Evolutionary conservation across 2,113 vertebrate species (phyloP).

Genomic region (Grammomys surdaster): DNA sequence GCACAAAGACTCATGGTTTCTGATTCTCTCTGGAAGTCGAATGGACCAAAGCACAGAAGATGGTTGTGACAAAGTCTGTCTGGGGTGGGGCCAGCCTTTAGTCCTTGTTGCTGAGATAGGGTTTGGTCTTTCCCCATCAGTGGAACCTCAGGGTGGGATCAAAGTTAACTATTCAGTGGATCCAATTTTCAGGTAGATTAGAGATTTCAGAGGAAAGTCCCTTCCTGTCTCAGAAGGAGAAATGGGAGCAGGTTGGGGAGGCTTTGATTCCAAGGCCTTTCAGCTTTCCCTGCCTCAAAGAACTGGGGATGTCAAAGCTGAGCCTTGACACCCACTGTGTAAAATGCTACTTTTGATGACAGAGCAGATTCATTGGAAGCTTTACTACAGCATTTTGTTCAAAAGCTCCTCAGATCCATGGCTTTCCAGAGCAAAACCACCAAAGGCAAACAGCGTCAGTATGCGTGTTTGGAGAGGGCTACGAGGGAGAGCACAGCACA

Average conservation of each 20-base stretch:
- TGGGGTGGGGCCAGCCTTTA: not conserved
- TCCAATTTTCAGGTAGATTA: not conserved
- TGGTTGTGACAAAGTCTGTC: not conserved
- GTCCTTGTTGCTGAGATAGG: not conserved
- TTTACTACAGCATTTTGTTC: constrained; percentile 2
- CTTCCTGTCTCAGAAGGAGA: not conserved
- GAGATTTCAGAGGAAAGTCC: constrained; percentile 16
- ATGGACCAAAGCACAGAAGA: not conserved
- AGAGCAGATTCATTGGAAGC: not conserved
- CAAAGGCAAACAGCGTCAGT: constrained; percentile 39
- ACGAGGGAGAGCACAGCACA: not conserved
- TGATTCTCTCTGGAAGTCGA: not conserved
- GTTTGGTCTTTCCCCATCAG: not conserved
- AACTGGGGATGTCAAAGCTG: not conserved
- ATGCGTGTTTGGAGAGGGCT: not conserved
- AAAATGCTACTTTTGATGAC: constrained; percentile 31
- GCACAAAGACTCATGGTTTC: too few relatives aligned
- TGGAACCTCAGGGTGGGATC: not conserved
- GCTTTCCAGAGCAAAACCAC: not conserved
- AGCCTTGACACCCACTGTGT: not conserved
- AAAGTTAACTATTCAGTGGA: not conserved
- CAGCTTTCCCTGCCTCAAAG: constrained; percentile 6
- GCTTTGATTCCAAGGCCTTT: constrained; percentile 5
- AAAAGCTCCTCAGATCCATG: not conserved
- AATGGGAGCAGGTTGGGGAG: not conserved